A percentile compares a stretch with the other conserved stretches of the same genome.
These are phyloP conservation scores for Patella depressa DNA, from an alignment of 2,888 invertebrate species.

Conservation along the genomic window DNA sequence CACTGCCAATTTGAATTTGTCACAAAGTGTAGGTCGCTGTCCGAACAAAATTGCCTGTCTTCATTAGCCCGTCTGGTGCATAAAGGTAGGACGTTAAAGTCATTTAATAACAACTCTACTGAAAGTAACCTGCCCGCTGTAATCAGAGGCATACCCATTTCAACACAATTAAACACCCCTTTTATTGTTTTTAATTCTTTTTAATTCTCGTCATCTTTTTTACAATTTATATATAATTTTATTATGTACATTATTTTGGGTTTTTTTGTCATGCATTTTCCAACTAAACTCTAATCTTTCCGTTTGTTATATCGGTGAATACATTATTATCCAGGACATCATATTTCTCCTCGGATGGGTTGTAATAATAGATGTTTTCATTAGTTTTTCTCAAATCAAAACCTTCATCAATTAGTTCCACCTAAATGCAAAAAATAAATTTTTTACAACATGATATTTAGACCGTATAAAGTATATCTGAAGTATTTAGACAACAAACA, in stretches of 20 bases:
- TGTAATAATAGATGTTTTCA: slow-evolving; percentile 47
- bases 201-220: too few relatives aligned
- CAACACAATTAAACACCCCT: too few relatives aligned
- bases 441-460: too few relatives aligned
- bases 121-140: too few relatives aligned
- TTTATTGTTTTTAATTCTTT: too few relatives aligned
- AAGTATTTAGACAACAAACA: too few relatives aligned
- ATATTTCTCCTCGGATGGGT: slow-evolving; percentile 31
- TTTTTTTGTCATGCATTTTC: too few relatives aligned
- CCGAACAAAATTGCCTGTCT: background rate
- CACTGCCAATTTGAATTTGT: background rate
- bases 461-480: too few relatives aligned
- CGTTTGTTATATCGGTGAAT: background rate
- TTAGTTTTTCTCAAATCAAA: slow-evolving; percentile 41
- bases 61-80: background rate
- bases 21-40: background rate
- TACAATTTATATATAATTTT: too few relatives aligned
- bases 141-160: too few relatives aligned
- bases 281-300: background rate
- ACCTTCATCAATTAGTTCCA: slow-evolving; percentile 50
- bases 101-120: background rate
- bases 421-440: background rate
- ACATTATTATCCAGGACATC: background rate
- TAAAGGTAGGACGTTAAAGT: background rate
- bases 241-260: too few relatives aligned